Base-by-base conservation (phyloP, 2,797 vertebrate species). In the Vipera ursinii region DNA sequence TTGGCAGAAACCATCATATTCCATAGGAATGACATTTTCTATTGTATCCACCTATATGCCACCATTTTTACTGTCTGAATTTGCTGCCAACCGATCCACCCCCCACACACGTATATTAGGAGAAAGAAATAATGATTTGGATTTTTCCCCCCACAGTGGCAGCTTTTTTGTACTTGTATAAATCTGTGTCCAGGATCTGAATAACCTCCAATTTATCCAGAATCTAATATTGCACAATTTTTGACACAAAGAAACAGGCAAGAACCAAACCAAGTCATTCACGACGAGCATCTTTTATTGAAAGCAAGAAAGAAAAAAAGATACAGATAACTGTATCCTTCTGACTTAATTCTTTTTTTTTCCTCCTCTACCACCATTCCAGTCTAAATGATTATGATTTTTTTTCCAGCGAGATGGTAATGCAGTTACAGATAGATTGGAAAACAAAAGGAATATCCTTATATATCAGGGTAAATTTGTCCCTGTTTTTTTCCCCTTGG, bases 381-480 rank as follows among this genome's bases (percentile, higher is more conserved):
- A n/a, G 26, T 6, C 12, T 57, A 6, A 90, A 1, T 86, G 56
- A 14, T 60, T 15, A 56, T 17, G 14, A 38, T 69, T 92, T 85
- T n/a, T 91, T 55, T 91, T 51, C 86, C 94, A 88, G 90, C 56
- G 86, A 93, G 92, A 65, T 22, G 87, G 93, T 92, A 94, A 92
- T 51, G 32, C 22, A 44, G 22, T 90, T 90, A 85, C 92, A 95
- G 94, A 88, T 51, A 0, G 6, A 86, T 86, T 90, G 53, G 82
- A 87, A 85, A 95, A 28, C 78, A 88, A 92, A 0, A 0, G 89
- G 3, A 91, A 91, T 73, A 32, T 85, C 87, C 92, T 38, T 38
- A 73, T 32, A 32, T 32, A 69, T 69, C 38, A 44, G 6, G 32
- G 32, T 44, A 38, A 22, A 82, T 10, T 44, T 22, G 3, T 44